These are phyloP conservation scores for Ceratosolen solmsi DNA, from an alignment of 1,140 invertebrate genomes.

Conservation along the genomic window DNA sequence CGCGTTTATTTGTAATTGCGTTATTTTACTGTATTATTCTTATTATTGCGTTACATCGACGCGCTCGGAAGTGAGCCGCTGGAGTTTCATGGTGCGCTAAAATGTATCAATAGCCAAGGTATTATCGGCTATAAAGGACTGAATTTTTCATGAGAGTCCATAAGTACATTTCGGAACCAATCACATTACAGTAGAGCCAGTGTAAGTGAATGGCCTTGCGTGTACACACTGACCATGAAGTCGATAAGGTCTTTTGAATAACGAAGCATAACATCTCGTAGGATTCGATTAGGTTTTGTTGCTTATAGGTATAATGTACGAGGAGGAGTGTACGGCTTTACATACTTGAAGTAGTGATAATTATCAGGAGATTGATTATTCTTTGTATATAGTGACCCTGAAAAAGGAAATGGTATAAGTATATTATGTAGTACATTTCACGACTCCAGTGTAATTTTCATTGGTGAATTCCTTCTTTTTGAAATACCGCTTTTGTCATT, in stretches of 20 bases:
- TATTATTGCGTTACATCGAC: neutral
- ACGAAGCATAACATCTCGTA: slow-evolving; percentile 57
- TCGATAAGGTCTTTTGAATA: slow-evolving; percentile 58
- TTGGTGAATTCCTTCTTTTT: neutral
- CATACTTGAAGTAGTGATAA: neutral
- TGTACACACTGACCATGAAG: slow-evolving; percentile 35
- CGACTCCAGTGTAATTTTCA: neutral
- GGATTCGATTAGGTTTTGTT: slow-evolving; percentile 44
- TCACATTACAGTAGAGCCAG: neutral
- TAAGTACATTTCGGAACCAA: slow-evolving; percentile 34
- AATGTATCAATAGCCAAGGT: neutral
- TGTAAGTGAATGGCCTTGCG: slow-evolving; percentile 53
- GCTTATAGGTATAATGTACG: slow-evolving; percentile 22
- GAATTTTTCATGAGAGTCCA: slow-evolving; percentile 45
- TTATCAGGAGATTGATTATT: neutral
- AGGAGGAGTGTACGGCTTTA: slow-evolving; percentile 29
- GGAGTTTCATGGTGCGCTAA: neutral
- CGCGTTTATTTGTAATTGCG: slow-evolving; percentile 9
- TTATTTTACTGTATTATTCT: slow-evolving; percentile 11
- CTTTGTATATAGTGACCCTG: neutral
- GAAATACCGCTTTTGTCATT: neutral
- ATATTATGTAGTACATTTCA: neutral
- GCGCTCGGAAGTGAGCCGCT: neutral
- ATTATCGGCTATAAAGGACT: neutral
- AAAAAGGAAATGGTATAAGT: slow-evolving; percentile 1